Evolutionary conservation across 2,113 vertebrate species (phyloP).

Genomic region (Empidonax alnorum): DNA sequence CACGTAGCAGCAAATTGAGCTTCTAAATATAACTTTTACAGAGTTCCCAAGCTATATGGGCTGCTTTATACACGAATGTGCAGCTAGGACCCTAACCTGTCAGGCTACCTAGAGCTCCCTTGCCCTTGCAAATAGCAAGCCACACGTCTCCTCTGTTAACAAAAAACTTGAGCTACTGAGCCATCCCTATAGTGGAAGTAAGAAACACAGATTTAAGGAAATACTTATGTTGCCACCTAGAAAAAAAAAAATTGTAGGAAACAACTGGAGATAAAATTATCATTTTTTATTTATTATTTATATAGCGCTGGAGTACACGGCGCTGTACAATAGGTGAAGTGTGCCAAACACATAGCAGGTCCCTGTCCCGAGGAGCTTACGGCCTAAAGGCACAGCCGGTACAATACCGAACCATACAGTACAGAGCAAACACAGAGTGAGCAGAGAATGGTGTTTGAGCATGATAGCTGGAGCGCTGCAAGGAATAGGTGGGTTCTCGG

Average conservation of each 20-base stretch:
- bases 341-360: slow-evolving; percentile 67
- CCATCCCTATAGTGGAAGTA: background rate
- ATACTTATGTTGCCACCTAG: background rate
- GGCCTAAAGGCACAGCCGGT: slow-evolving; percentile 68
- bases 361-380: slow-evolving; percentile 67
- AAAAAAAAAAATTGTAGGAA: background rate
- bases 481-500: slow-evolving; percentile 69
- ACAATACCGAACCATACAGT: slow-evolving; percentile 66
- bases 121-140: background rate
- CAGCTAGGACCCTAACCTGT: background rate
- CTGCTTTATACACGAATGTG: background rate
- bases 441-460: slow-evolving; percentile 63
- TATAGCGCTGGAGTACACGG: slow-evolving; percentile 64
- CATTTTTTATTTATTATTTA: slow-evolving; percentile 66
- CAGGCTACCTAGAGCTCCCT: background rate
- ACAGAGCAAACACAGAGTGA: slow-evolving; percentile 69
- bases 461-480: slow-evolving; percentile 64
- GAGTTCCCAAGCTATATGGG: background rate
- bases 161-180: background rate
- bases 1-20: background rate
- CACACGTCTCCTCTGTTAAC: background rate
- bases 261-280: background rate
- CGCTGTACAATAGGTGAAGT: slow-evolving; percentile 67
- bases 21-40: slow-evolving; percentile 18
- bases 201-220: background rate